These are phyloP conservation scores for Liparis tanakae DNA, from an alignment of 2,797 vertebrate genomes.

Conservation along the genomic window DNA sequence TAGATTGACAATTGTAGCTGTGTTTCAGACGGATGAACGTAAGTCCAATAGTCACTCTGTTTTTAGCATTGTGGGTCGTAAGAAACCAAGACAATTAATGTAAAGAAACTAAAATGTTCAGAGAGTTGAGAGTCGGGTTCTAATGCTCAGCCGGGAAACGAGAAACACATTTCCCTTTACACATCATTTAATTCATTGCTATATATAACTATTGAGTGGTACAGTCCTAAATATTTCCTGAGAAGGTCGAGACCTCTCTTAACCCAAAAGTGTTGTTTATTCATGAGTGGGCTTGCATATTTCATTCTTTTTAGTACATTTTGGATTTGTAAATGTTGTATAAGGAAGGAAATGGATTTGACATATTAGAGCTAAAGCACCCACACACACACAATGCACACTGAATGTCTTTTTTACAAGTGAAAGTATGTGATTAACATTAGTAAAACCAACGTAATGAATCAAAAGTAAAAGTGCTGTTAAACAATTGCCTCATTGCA, in stretches of 20 bases:
- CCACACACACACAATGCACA: neutral
- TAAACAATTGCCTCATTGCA: neutral
- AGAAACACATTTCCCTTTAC: neutral
- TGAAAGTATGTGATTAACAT: neutral
- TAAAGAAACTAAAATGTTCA: neutral
- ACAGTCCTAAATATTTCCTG: neutral
- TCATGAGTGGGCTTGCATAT: neutral
- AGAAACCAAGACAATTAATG: neutral
- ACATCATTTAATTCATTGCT: neutral
- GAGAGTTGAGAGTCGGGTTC: neutral
- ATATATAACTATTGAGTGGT: neutral
- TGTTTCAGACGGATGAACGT: neutral
- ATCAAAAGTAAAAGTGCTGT: neutral
- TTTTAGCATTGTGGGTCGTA: neutral
- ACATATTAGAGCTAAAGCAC: neutral
- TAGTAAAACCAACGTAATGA: neutral
- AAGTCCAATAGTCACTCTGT: neutral
- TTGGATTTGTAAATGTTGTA: neutral
- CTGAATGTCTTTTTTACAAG: neutral
- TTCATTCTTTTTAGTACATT: neutral
- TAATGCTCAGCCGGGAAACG: neutral
- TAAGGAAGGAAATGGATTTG: neutral
- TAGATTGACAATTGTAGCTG: neutral
- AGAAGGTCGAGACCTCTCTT: neutral
- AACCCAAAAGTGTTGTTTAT: neutral